A percentile compares a stretch with the other conserved stretches of the same genome.
These are phyloP conservation scores for Chaetophractus vellerosus DNA, from an alignment of 2,797 vertebrate genomes.

Conservation along the genomic window DNA sequence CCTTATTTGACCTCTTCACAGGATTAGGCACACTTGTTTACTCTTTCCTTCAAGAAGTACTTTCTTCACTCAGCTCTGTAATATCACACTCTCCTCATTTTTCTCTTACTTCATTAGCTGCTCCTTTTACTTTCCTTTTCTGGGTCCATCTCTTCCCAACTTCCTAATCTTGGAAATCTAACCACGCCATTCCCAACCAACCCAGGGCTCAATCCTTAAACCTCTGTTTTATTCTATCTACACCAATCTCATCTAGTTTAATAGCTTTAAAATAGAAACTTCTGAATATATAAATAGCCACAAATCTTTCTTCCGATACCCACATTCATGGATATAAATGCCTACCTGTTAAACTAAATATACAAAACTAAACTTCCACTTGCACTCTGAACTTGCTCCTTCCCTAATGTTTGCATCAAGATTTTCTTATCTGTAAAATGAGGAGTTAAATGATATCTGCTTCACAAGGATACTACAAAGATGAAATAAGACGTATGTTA, in stretches of 20 bases:
- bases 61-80: not conserved
- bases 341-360: slow-evolving; percentile 7
- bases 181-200: not conserved
- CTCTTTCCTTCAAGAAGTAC: not conserved
- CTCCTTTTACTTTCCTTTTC: not conserved
- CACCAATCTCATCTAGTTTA: not conserved
- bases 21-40: not conserved
- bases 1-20: not conserved
- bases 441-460: not conserved
- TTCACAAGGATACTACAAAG: slow-evolving; percentile 3
- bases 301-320: not conserved
- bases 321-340: not conserved
- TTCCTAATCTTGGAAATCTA: not conserved
- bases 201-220: slow-evolving; percentile 3
- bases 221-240: not conserved
- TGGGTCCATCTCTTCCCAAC: not conserved
- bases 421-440: slow-evolving; percentile 23
- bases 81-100: not conserved
- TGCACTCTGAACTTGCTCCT: not conserved
- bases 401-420: slow-evolving; percentile 4
- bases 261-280: not conserved
- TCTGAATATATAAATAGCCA: not conserved
- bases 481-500: slow-evolving; percentile 40
- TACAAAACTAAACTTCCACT: slow-evolving; percentile 23
- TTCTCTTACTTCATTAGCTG: not conserved